Evolutionary conservation across 2,797 vertebrate genomes (phyloP).

Genomic region (Trematomus bernacchii): DNA sequence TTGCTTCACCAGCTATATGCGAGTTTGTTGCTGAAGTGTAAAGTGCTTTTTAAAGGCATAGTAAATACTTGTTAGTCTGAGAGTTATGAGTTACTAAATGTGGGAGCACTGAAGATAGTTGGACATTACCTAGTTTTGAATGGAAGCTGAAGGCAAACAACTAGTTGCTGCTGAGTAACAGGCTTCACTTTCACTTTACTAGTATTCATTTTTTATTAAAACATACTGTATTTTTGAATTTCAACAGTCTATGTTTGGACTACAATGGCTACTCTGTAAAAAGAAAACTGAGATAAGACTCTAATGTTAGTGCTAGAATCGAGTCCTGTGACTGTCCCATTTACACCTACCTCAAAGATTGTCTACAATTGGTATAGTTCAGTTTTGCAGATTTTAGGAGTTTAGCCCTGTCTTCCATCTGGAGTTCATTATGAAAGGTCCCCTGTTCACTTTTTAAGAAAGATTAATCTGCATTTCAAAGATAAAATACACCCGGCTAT

Average conservation of each 20-base stretch:
- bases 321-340: constrained; percentile 18
- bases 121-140: not conserved
- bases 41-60: constrained; percentile 56
- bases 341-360: constrained; percentile 25
- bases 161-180: not conserved
- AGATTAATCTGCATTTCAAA: constrained; percentile 1
- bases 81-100: constrained; percentile 30
- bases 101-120: not conserved
- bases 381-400: not conserved
- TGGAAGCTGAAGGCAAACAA: not conserved
- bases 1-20: constrained; percentile 41
- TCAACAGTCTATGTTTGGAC: fast-evolving
- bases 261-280: not conserved
- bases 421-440: not conserved
- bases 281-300: not conserved
- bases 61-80: constrained; percentile 45
- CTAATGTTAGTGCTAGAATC: constrained; percentile 22
- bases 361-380: not conserved
- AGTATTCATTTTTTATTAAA: not conserved
- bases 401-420: not conserved
- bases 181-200: not conserved
- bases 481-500: not conserved
- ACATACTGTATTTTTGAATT: not conserved
- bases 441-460: not conserved
- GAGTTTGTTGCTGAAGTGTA: constrained; percentile 57